Conservation (phyloP, 2,113 vertebrate genomes). For the Mirounga angustirostris region DNA sequence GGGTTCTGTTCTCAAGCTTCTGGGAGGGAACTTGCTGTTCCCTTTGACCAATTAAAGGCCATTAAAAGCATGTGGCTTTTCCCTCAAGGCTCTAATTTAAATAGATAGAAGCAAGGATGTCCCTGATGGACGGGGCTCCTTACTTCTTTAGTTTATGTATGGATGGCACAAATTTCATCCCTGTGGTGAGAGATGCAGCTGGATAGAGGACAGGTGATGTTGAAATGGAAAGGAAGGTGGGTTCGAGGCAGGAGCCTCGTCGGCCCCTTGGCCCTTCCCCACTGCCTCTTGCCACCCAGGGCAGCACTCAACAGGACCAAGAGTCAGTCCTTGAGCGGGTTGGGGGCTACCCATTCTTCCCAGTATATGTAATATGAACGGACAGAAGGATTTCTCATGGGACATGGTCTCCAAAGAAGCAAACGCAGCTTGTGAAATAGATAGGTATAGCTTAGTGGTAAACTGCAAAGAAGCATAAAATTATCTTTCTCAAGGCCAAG, state of each 20-base stretch:
- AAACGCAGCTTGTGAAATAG: not conserved
- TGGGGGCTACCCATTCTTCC: not conserved
- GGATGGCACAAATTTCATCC: not conserved
- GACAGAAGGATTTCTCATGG: not conserved
- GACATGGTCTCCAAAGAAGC: constrained; percentile 10
- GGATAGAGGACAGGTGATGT: not conserved
- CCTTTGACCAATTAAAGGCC: constrained; percentile 72
- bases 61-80: constrained; percentile 71
- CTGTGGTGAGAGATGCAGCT: not conserved
- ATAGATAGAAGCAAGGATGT: constrained; percentile 54
- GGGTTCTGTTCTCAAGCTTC: constrained; percentile 60
- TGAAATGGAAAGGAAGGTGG: constrained; percentile 8
- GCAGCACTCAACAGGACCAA: not conserved
- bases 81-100: constrained; percentile 59
- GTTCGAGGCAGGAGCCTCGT: not conserved
- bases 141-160: not conserved
- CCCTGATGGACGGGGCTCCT: not conserved
- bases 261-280: not conserved
- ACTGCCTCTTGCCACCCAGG: not conserved
- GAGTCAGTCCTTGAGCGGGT: not conserved
- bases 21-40: constrained; percentile 61
- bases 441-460: not conserved
- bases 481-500: not conserved
- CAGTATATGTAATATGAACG: not conserved
- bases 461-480: not conserved